These are phyloP conservation scores for Diadophis punctatus DNA, from an alignment of 2,113 vertebrate species.

Conservation along the genomic window DNA sequence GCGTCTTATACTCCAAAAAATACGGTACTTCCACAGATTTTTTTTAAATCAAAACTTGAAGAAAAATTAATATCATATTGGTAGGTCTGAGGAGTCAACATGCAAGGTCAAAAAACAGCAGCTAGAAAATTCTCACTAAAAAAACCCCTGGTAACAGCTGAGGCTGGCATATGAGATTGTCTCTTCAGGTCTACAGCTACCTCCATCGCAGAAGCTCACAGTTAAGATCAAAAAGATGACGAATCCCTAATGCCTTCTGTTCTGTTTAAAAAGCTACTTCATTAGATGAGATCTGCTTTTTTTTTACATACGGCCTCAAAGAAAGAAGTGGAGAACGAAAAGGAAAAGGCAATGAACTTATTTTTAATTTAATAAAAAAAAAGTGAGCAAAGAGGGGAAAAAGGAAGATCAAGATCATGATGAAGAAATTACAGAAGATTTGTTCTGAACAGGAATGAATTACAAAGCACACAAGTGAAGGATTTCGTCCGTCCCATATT, in stretches of 20 bases:
- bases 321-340: not conserved
- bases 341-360: not conserved
- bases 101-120: not conserved
- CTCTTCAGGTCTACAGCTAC: not conserved
- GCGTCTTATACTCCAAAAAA: too few species aligned
- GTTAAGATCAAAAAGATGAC: not conserved
- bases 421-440: not conserved
- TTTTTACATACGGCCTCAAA: not conserved
- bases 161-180: not conserved
- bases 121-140: not conserved
- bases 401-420: not conserved
- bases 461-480: not conserved
- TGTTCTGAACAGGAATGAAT: not conserved
- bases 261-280: not conserved
- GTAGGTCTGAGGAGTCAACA: not conserved
- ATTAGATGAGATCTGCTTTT: not conserved
- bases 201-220: not conserved
- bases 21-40: not conserved
- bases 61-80: not conserved
- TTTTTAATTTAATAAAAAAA: not conserved
- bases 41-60: too few species aligned
- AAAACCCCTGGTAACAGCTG: not conserved
- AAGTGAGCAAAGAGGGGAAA: not conserved
- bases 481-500: not conserved
- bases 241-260: not conserved